A percentile compares a stretch with the other conserved stretches of the same genome.
Evolutionary conservation across 2,113 vertebrate genomes (phyloP).

Genomic region (Cyphomyrus discorhynchus): DNA sequence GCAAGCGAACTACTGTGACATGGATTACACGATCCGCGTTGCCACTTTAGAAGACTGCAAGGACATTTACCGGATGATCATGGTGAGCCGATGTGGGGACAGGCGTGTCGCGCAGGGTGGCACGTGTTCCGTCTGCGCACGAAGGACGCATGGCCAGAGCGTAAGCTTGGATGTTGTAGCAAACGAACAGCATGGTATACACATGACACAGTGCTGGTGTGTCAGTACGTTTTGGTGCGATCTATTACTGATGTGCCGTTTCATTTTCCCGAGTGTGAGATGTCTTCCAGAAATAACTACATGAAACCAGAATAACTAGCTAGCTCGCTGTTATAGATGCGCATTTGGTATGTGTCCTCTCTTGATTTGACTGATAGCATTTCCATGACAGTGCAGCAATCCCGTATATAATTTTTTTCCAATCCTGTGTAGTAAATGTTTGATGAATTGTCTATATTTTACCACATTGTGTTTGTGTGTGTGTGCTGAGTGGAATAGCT

Average conservation of each 20-base stretch:
- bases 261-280: background rate
- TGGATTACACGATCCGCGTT: conserved; percentile 57
- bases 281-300: background rate
- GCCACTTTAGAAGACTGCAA: conserved; percentile 62
- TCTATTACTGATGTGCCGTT: background rate
- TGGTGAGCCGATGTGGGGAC: conserved; percentile 44
- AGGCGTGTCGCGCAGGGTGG: background rate
- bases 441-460: background rate
- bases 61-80: conserved; percentile 58
- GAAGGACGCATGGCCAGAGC: background rate
- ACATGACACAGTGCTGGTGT: background rate
- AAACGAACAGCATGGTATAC: background rate
- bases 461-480: background rate
- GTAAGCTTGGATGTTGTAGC: background rate
- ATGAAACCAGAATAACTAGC: background rate
- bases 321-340: background rate
- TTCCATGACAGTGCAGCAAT: background rate
- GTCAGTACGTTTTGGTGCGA: background rate
- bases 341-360: background rate
- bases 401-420: background rate
- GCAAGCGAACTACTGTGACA: conserved; percentile 15
- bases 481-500: background rate
- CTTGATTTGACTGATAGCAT: background rate
- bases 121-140: conserved; percentile 5
- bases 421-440: background rate